A percentile compares a stretch with the other conserved stretches of the same genome.
These are phyloP conservation scores for Cantharis rustica DNA, from an alignment of 2,888 invertebrate species.

Conservation along the genomic window DNA sequence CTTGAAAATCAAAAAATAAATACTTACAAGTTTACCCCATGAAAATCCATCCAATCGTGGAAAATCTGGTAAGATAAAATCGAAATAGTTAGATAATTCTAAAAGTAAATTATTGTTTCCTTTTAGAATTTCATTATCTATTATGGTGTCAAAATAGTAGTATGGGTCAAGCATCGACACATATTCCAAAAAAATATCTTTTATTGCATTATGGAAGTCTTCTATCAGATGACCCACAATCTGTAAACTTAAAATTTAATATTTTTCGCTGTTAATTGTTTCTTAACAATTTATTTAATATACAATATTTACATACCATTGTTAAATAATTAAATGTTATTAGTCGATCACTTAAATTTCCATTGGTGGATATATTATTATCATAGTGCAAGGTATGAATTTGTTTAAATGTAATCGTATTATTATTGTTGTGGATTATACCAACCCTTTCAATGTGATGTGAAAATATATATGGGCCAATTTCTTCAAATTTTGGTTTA, in stretches of 20 bases:
- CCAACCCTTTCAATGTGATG: constrained; percentile 74
- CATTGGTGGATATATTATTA: not conserved
- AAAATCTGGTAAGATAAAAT: constrained; percentile 55
- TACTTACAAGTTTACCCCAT: constrained; percentile 63
- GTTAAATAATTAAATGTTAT: not conserved
- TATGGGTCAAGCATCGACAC: constrained; percentile 57
- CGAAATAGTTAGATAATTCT: constrained; percentile 65
- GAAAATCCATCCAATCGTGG: constrained; percentile 87
- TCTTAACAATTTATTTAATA: too few relatives aligned
- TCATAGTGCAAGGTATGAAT: constrained; percentile 73
- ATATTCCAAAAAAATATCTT: constrained; percentile 60
- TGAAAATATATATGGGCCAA: constrained; percentile 70
- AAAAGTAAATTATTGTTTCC: constrained; percentile 80
- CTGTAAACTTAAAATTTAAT: not conserved
- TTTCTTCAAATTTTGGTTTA: constrained; percentile 62
- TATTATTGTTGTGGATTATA: constrained; percentile 70
- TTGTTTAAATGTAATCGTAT: constrained; percentile 74
- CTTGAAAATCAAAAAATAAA: not conserved
- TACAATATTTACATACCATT: too few relatives aligned
- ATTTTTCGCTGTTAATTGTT: too few relatives aligned
- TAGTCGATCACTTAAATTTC: not conserved
- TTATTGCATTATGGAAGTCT: constrained; percentile 56
- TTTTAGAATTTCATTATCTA: constrained; percentile 74
- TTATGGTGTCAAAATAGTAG: constrained; percentile 65
- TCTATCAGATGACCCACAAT: not conserved